Percentiles rank a stretch among this genome's conserved stretches.
Evolutionary conservation across 2,888 invertebrate genomes (phyloP).

Genomic region (Protodeltote pygarga): DNA sequence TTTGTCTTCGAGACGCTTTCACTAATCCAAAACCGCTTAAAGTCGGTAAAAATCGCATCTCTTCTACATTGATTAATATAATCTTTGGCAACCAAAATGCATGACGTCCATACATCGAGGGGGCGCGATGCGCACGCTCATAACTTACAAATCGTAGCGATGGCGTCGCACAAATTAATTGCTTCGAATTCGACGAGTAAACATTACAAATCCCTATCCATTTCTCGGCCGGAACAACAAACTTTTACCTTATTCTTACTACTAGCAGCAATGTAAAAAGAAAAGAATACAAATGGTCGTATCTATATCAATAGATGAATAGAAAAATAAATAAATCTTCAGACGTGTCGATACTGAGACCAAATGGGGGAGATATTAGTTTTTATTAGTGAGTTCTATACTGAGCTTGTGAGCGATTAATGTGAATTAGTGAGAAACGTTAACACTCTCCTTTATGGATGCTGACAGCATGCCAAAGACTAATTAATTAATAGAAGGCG

Average conservation of each 20-base stretch:
- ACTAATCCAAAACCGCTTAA: not conserved
- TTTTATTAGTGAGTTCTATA: conserved; percentile 63
- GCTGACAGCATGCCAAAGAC: conserved; percentile 50
- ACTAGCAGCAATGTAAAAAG: conserved; percentile 32
- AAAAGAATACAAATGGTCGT: conserved; percentile 1
- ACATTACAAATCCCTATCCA: conserved; percentile 38
- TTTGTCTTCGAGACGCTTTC: too few relatives aligned
- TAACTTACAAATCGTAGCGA: conserved; percentile 66
- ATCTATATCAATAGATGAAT: conserved; percentile 48
- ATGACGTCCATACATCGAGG: conserved; percentile 57
- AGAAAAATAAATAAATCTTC: conserved; percentile 65
- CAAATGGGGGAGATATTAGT: conserved; percentile 67
- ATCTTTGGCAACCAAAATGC: conserved; percentile 51
- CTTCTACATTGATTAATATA: conserved; percentile 14
- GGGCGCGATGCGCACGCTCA: conserved; percentile 63
- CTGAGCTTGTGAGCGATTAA: conserved; percentile 57
- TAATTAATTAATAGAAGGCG: conserved; percentile 42
- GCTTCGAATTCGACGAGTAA: conserved; percentile 38
- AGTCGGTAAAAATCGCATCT: not conserved
- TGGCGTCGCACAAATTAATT: conserved; percentile 59
- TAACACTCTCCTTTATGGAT: conserved; percentile 45
- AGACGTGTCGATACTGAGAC: conserved; percentile 63
- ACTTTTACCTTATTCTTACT: conserved; percentile 2
- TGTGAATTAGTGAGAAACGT: conserved; percentile 62
- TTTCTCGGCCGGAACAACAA: conserved; percentile 19